Conservation (phyloP, 2,797 vertebrate species). For the Chromis chromis region DNA sequence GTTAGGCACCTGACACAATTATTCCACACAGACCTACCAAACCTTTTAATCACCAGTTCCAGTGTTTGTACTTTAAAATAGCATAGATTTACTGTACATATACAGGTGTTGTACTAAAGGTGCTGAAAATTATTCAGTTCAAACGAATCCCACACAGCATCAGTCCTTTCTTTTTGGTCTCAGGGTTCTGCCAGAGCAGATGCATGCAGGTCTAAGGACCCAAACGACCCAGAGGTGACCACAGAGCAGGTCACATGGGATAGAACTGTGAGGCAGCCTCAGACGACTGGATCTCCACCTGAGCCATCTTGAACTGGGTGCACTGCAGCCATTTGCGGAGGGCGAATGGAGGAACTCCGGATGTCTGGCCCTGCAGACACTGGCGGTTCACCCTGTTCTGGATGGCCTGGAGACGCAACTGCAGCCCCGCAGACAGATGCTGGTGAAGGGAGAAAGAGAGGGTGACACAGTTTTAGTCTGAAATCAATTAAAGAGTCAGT, state of each 20-base stretch:
- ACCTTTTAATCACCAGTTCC: conserved; percentile 43
- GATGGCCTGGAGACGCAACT: conserved; percentile 97
- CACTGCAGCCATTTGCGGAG: conserved; percentile 98
- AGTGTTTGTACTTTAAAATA: conserved; percentile 64
- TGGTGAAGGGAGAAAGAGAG: conserved; percentile 57
- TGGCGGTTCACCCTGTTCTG: conserved; percentile 98
- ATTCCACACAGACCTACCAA: conserved; percentile 41
- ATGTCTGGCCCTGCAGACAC: conserved; percentile 89
- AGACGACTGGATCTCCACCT: conserved; percentile 99
- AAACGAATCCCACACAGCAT: conserved; percentile 53
- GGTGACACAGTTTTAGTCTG: not conserved
- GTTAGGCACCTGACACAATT: conserved; percentile 59
- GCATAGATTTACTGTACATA: conserved; percentile 74
- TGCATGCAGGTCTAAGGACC: conserved; percentile 54
- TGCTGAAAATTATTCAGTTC: conserved; percentile 60
- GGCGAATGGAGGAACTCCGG: conserved; percentile 87
- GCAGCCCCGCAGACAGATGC: conserved; percentile 97
- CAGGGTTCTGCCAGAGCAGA: conserved; percentile 30
- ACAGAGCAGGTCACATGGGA: conserved; percentile 89
- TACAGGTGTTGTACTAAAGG: conserved; percentile 58
- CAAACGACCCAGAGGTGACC: conserved; percentile 35
- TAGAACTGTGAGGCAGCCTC: conserved; percentile 99
- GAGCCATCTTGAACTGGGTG: conserved; percentile 99
- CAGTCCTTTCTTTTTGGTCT: conserved; percentile 42
- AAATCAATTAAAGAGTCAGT: not conserved